A percentile compares a stretch with the other conserved stretches of the same genome.
These are phyloP conservation scores for Agapetus fuscipes DNA, from an alignment of 2,888 invertebrate genomes.

Conservation along the genomic window DNA sequence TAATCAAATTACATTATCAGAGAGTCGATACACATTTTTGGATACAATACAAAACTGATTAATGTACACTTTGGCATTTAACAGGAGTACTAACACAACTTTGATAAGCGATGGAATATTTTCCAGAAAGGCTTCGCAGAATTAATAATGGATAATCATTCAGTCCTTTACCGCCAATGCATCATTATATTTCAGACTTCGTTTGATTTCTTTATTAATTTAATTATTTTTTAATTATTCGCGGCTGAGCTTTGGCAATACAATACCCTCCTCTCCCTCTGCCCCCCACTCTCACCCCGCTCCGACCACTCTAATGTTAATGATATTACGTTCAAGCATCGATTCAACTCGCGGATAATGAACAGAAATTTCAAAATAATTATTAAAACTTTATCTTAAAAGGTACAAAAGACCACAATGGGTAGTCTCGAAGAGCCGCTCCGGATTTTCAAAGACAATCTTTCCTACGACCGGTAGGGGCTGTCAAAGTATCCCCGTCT, in stretches of 20 bases:
- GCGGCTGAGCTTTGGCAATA: constrained; percentile 17
- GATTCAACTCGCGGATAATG: constrained; percentile 22
- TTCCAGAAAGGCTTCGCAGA: not conserved
- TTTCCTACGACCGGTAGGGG: not conserved
- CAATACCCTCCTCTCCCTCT: constrained; percentile 17
- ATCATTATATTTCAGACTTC: not conserved
- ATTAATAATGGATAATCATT: not conserved
- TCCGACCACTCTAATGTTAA: constrained; percentile 33
- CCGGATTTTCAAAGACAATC: constrained; percentile 19
- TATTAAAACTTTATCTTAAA: constrained; percentile 22
- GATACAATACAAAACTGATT: no score
- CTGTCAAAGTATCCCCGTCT: not conserved
- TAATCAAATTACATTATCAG: no score
- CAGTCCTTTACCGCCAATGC: not conserved
- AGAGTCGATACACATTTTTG: no score
- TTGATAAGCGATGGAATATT: no score
- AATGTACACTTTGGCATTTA: no score
- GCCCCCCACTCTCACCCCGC: constrained; percentile 20
- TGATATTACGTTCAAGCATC: constrained; percentile 31
- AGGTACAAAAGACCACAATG: constrained; percentile 22
- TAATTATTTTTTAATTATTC: constrained; percentile 9
- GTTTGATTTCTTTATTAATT: constrained; percentile 5
- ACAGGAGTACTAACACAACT: no score
- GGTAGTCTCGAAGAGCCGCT: constrained; percentile 12
- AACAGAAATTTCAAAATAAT: constrained; percentile 22